Evolutionary conservation across 2,113 vertebrate genomes (phyloP).

Genomic region (Todiramphus saurophagus): DNA sequence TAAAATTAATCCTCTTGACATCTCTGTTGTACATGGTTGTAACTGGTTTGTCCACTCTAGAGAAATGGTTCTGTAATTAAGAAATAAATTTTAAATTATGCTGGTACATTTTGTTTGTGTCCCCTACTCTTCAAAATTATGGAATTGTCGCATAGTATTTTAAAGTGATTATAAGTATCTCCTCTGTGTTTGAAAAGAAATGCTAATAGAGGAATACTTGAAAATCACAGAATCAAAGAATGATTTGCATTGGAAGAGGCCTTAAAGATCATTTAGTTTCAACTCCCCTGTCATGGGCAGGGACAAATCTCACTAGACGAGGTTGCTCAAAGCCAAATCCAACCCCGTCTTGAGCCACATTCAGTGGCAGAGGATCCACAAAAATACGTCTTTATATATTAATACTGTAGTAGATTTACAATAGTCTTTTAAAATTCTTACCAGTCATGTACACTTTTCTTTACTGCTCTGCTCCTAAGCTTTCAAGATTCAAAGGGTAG

Average conservation of each 20-base stretch:
- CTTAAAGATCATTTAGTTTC: no score
- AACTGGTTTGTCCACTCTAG: not conserved
- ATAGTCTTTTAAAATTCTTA: not conserved
- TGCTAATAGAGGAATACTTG: not conserved
- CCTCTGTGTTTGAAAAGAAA: not conserved
- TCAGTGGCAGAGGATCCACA: no score
- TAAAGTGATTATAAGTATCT: not conserved
- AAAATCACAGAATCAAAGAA: not conserved
- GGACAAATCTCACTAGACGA: no score
- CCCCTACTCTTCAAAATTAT: not conserved
- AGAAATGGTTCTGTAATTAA: not conserved
- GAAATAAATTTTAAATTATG: not conserved
- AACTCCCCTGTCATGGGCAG: no score
- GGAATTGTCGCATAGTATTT: not conserved
- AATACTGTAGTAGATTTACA: not conserved
- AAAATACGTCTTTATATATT: not conserved
- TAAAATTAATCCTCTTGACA: not conserved
- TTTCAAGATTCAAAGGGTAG: conserved; percentile 25
- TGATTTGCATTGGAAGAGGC: no score
- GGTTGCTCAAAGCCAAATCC: no score
- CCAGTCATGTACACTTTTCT: not conserved
- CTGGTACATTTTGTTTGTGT: not conserved
- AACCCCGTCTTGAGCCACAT: no score
- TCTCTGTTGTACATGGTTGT: not conserved
- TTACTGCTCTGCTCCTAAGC: not conserved